phyloP scores from a whole-genome alignment of 2,113 vertebrate species.

The Amphilophus citrinellus region DNA sequence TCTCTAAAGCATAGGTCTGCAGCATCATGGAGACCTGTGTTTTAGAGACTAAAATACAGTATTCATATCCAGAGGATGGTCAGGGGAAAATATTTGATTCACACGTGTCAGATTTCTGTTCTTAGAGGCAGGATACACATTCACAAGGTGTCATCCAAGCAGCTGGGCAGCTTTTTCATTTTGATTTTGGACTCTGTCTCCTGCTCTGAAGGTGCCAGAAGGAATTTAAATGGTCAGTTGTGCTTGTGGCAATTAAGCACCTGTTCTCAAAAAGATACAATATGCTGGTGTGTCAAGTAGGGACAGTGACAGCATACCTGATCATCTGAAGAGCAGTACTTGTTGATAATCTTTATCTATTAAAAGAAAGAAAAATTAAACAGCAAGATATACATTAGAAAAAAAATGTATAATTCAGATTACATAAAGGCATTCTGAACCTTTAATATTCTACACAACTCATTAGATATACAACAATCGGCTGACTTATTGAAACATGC shows the following conservation, averaged over 20 bases:
- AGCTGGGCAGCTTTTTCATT: background rate
- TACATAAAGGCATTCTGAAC: background rate
- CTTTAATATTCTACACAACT: background rate
- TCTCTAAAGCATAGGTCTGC: background rate
- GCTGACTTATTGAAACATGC: background rate
- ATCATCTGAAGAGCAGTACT: conserved; percentile 87
- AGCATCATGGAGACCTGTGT: background rate
- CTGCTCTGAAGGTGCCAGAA: background rate
- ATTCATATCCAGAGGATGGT: background rate
- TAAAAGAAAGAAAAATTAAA: conserved; percentile 30
- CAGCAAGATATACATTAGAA: background rate
- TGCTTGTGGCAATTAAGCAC: background rate
- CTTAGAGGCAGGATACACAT: background rate
- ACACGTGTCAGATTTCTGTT: background rate
- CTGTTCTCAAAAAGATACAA: background rate
- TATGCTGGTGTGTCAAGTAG: background rate
- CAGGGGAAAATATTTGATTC: background rate
- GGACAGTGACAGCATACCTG: conserved; percentile 82
- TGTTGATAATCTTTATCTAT: conserved; percentile 91
- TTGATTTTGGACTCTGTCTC: background rate
- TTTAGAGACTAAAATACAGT: background rate
- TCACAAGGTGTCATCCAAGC: background rate
- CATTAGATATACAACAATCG: background rate
- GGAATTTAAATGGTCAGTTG: background rate
- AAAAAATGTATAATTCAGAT: background rate